Base-by-base conservation (phyloP, 1,140 invertebrate genomes). In the Drosophila nannoptera region DNA sequence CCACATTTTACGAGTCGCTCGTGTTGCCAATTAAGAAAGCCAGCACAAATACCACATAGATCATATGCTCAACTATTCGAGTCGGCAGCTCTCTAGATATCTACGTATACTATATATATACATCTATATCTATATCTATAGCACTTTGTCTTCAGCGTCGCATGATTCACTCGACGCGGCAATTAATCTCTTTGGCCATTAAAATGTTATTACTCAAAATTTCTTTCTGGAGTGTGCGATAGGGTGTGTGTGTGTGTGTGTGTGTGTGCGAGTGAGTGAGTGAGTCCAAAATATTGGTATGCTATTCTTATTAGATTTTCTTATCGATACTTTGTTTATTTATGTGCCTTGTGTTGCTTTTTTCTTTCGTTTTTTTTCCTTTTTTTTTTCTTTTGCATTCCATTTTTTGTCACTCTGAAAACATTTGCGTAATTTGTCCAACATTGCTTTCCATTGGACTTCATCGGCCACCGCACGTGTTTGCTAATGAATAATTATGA, bases 141-240 rank as follows among this genome's bases (percentile, higher is more conserved):
- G 32, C 35, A 33, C 12, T 59, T 36, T 46, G 56, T 46, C 43
- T 46, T 42, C 49, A 36, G 59, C 48, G 60, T 53, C 36, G 72
- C 68, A 78, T 83, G 78, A 83, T 75, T 83, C 78, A 78, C 65
- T 62, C 66, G 59, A 49, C 52, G 55, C 74, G 66, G 45, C 80
- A 84, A 84, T 84, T 84, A 84, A 77, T 80, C 77, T 86, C 63
- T 68, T 63, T 64, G 73, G 76, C 62, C 66, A 84, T 84, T 80
- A 80, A 86, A 84, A 80, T 80, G 69, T 83, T 83, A 83, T 83
- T 83, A 78, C 63, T 78, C 80, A 84, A 84, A 63, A 6, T 42
- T 75, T 75, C 56, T 50, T 54, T 32, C 22, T 22, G 22, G 22
- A 22, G 11, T 6, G 33, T 31, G 11, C 8, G 11, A 9, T 14